These are phyloP conservation scores for Notolabrus celidotus DNA, from an alignment of 2,797 vertebrate genomes.

Conservation along the genomic window DNA sequence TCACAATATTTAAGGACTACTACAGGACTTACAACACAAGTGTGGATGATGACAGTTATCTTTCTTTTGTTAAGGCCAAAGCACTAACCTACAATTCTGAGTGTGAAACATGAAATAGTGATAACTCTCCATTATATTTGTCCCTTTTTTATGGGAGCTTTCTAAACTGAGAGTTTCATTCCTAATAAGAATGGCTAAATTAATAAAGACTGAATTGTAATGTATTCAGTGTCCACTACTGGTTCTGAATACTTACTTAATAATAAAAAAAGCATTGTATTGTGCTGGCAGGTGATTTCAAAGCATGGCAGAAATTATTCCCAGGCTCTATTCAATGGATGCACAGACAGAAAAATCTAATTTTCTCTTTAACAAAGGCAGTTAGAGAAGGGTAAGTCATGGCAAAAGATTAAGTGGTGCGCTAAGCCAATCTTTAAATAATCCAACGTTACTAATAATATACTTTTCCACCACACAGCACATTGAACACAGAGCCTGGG, in stretches of 20 bases:
- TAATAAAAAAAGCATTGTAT: not conserved
- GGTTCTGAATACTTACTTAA: constrained; percentile 7
- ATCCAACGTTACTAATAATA: constrained; percentile 69
- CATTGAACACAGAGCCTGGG: constrained; percentile 27
- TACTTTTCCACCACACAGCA: constrained; percentile 39
- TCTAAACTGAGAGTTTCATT: no score
- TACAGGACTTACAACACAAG: no score
- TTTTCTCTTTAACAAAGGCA: constrained; percentile 42
- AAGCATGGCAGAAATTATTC: constrained; percentile 11
- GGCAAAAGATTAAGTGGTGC: constrained; percentile 57
- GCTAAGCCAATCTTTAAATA: constrained; percentile 69
- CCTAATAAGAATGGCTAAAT: not conserved
- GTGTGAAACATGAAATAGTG: no score
- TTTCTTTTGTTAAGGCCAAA: no score
- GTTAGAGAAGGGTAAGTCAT: constrained; percentile 39
- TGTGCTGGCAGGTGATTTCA: constrained; percentile 12
- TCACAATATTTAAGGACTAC: no score
- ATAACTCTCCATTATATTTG: no score
- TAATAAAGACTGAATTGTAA: constrained; percentile 9
- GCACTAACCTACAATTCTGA: no score
- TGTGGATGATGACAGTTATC: no score
- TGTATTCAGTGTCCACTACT: constrained; percentile 1
- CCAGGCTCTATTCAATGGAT: not conserved
- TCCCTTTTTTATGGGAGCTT: no score
- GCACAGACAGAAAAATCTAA: constrained; percentile 11